Base-by-base conservation (phyloP, 2,113 vertebrate species). In the Amphiprion ocellaris region DNA sequence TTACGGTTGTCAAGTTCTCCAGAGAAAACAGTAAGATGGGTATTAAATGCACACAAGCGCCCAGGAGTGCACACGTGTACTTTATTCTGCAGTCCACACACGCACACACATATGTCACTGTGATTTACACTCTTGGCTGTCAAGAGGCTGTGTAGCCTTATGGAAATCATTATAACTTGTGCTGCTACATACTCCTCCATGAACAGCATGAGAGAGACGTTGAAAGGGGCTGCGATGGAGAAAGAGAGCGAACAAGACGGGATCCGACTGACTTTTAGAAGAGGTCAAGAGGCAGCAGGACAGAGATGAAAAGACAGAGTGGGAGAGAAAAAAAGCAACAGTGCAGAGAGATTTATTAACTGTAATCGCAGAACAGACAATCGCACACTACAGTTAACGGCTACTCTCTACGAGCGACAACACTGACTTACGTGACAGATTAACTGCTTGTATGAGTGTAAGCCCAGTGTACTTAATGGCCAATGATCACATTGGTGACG, bases 141-240 rank as follows among this genome's bases (percentile, higher is more conserved):
- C 23, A 75, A 74, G 77, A 78, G 62, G 64, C 79, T 58, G 73
- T 79, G 82, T 33, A 66, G 79, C 86, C 91, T 86, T 87, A 92
- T 93, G 93, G 93, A 94, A 94, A 88, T 86, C 84, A 92, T 93
- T 94, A 94, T 60, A 75, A 59, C 62, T 77, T 79, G 63, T 72
- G 81, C 84, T 86, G 87, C 91, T 89, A 90, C 91, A 92, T 74
- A 81, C 86, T 67, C 74, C 77, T 90, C 82, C 82, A 92, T 93
- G 92, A 91, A 89, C 79, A 85, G 90, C 89, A 64, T 71, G 81
- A 80, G 83, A 81, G 85, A 79, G 80, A 83, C 67, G 52, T 12
- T n/a, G 81, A 81, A 81, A 84, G 81, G 9, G 70, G 55, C 59
- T 58, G 56, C 6, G 79, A 87, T 76, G 28, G 24, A 88, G 83